A percentile compares a stretch with the other conserved stretches of the same genome.
Conservation (phyloP, 2,113 vertebrate species). For the Misgurnus mizolepis region DNA sequence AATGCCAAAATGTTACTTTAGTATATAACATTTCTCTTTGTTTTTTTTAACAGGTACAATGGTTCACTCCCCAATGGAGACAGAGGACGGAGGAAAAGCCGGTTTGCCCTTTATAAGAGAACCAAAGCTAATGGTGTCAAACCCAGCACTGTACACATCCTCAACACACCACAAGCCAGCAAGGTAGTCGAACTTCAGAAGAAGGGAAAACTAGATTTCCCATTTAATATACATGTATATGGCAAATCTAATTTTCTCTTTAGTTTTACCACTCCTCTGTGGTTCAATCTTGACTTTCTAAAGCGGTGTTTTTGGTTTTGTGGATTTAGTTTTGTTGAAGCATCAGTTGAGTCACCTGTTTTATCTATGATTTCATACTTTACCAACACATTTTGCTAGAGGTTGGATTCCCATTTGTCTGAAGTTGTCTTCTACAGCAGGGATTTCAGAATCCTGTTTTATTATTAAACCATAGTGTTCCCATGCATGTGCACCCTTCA, state of each 20-base stretch:
- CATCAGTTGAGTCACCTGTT: too few species aligned
- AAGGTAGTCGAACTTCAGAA: constrained; percentile 80
- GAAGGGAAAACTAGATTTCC: background rate
- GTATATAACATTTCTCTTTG: background rate
- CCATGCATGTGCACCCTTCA: too few species aligned
- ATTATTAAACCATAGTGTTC: too few species aligned
- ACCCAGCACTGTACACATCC: constrained; percentile 92
- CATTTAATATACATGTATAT: background rate
- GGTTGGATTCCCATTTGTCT: too few species aligned
- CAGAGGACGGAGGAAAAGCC: constrained; percentile 93
- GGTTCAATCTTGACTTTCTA: background rate
- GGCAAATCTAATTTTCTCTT: background rate
- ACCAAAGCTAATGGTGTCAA: constrained; percentile 92
- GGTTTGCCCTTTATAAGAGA: constrained; percentile 92
- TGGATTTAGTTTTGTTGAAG: background rate
- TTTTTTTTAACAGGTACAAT: constrained; percentile 83
- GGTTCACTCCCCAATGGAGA: constrained; percentile 94
- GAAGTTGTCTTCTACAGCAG: too few species aligned
- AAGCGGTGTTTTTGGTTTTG: background rate
- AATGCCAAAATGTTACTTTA: background rate
- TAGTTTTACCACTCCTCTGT: background rate
- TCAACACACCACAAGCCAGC: constrained; percentile 90
- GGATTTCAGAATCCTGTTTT: too few species aligned
- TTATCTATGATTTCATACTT: too few species aligned
- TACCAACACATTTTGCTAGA: too few species aligned